Conservation (phyloP, 1,140 invertebrate species). For the Leptonema lineaticorne region DNA sequence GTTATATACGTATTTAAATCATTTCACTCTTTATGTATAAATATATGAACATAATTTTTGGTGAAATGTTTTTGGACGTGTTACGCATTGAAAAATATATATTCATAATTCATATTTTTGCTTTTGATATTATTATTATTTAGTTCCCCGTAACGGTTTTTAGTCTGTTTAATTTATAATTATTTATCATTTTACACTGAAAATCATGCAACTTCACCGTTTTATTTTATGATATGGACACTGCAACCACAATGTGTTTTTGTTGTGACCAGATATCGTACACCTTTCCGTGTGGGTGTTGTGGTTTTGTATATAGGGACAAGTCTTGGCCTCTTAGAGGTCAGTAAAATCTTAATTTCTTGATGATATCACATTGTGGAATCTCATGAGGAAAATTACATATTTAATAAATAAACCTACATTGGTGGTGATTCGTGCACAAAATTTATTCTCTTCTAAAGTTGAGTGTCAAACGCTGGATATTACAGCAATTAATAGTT, state of each 20-base stretch:
- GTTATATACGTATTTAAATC: not conserved
- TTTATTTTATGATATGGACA: not conserved
- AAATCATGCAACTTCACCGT: not conserved
- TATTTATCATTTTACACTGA: not conserved
- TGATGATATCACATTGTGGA: not conserved
- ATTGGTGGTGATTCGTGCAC: not conserved
- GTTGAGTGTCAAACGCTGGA: no score
- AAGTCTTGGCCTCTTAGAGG: constrained; percentile 22
- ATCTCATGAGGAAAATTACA: not conserved
- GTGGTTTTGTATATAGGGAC: constrained; percentile 19
- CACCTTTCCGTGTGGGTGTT: constrained; percentile 27
- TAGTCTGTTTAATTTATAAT: not conserved
- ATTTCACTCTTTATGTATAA: not conserved
- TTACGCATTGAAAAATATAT: no score
- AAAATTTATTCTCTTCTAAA: no score
- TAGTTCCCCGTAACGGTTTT: not conserved
- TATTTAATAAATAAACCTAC: not conserved
- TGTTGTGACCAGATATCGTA: constrained; percentile 27
- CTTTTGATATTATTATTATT: no score
- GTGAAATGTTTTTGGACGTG: not conserved
- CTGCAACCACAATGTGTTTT: constrained; percentile 32
- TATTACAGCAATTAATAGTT: no score
- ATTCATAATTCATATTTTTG: no score
- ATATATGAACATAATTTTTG: not conserved
- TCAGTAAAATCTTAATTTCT: constrained; percentile 4